phyloP scores from a whole-genome alignment of 1,140 invertebrate genomes.

The Dendrolimus kikuchii region DNA sequence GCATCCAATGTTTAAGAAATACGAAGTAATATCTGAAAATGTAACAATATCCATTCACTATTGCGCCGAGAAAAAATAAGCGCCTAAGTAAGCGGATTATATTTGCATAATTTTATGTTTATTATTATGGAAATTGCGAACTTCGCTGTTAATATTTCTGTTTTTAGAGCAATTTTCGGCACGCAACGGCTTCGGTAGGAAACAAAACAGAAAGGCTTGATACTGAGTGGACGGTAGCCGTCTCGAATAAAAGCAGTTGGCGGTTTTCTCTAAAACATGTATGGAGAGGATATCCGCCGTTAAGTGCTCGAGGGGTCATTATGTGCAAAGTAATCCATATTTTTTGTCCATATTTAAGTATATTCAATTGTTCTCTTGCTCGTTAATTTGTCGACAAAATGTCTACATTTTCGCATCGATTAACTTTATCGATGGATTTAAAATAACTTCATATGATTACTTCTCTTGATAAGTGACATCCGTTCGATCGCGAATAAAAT shows the following conservation, averaged over 20 bases:
- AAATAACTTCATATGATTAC: too few relatives aligned
- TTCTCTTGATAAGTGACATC: too few relatives aligned
- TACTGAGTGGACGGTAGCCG: conserved; percentile 43
- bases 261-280: conserved; percentile 42
- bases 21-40: too few relatives aligned
- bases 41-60: too few relatives aligned
- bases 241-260: conserved; percentile 23
- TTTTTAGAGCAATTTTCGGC: conserved; percentile 44
- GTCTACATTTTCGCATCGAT: too few relatives aligned
- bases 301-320: conserved; percentile 42
- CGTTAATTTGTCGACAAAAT: conserved; percentile 4
- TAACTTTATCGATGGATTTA: too few relatives aligned
- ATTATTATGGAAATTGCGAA: conserved; percentile 16
- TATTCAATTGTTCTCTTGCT: conserved; percentile 9
- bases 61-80: conserved; percentile 2
- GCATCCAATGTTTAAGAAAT: too few relatives aligned
- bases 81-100: not conserved
- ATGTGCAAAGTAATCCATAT: conserved; percentile 37
- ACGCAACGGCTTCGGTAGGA: conserved; percentile 40
- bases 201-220: conserved; percentile 17
- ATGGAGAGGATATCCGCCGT: conserved; percentile 62
- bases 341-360: conserved; percentile 23
- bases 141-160: conserved; percentile 9
- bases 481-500: too few relatives aligned
- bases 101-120: conserved; percentile 15